These are phyloP conservation scores for Hippocampus guttulatus DNA, from an alignment of 2,113 vertebrate species.

Conservation along the genomic window DNA sequence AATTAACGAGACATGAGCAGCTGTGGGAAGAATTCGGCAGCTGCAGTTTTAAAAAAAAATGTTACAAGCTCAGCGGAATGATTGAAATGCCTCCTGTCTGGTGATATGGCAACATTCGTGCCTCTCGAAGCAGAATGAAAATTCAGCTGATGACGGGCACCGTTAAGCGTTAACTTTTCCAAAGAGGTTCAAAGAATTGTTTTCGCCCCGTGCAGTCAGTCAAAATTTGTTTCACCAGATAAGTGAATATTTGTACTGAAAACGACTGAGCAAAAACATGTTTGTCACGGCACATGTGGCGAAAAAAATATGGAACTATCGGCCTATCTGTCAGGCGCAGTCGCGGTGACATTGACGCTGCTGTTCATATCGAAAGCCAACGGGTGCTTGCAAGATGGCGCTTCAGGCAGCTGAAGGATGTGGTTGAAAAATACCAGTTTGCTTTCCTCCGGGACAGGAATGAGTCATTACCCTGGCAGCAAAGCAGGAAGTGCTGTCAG, in stretches of 20 bases:
- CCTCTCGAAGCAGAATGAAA: constrained; percentile 42
- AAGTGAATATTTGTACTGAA: too few species aligned
- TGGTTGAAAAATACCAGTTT: constrained; percentile 70
- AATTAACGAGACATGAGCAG: constrained; percentile 31
- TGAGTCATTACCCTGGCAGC: constrained; percentile 69
- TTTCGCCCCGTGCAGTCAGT: too few species aligned
- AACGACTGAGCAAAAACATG: neutral
- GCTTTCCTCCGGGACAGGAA: constrained; percentile 63
- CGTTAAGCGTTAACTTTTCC: too few species aligned
- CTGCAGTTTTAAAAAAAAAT: constrained; percentile 13
- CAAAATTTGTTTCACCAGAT: too few species aligned
- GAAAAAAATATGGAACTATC: constrained; percentile 43
- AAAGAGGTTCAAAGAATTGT: too few species aligned
- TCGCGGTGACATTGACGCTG: constrained; percentile 44
- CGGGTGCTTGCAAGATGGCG: constrained; percentile 46
- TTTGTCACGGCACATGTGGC: neutral
- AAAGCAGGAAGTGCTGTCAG: constrained; percentile 66
- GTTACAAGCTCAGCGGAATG: constrained; percentile 55
- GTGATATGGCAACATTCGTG: constrained; percentile 37
- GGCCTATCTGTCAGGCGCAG: constrained; percentile 40
- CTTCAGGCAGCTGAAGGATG: constrained; percentile 62
- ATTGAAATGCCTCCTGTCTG: constrained; percentile 56
- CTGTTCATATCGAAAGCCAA: constrained; percentile 53
- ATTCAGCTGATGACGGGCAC: constrained; percentile 7
- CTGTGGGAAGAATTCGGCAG: constrained; percentile 20